Percentiles rank a stretch among this genome's conserved stretches.
Conservation (phyloP, 2,113 vertebrate genomes). For the Redunca redunca region DNA sequence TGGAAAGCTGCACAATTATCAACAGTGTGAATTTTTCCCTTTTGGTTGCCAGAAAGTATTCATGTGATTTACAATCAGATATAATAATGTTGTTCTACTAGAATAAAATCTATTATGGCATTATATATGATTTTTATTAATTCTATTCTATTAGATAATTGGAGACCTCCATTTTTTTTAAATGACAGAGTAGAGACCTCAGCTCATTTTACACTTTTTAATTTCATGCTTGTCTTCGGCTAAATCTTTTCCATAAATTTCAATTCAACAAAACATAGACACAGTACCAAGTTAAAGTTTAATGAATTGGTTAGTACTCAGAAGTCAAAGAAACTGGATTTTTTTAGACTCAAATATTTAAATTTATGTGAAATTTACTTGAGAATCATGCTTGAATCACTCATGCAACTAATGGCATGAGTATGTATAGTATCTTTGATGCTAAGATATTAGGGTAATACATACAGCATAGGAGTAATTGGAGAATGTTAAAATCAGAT, state of each 20-base stretch:
- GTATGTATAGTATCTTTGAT: not conserved
- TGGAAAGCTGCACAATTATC: conserved; percentile 68
- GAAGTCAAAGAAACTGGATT: conserved; percentile 65
- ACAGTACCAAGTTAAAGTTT: conserved; percentile 64
- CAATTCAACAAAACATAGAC: conserved; percentile 71
- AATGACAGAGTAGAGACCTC: conserved; percentile 75
- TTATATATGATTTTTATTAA: conserved; percentile 78
- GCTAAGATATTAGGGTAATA: not conserved
- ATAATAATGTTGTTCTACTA: conserved; percentile 73
- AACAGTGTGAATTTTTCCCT: conserved; percentile 68
- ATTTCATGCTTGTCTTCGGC: conserved; percentile 84
- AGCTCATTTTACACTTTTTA: conserved; percentile 81
- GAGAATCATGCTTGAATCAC: not conserved
- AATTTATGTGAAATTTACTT: conserved; percentile 43
- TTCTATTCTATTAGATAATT: conserved; percentile 77
- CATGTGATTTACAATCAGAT: conserved; percentile 73
- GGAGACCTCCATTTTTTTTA: conserved; percentile 69
- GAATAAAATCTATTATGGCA: conserved; percentile 70
- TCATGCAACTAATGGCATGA: not conserved
- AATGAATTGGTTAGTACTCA: conserved; percentile 76
- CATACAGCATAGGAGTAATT: not conserved
- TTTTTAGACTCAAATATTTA: conserved; percentile 36
- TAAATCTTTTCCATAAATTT: conserved; percentile 82
- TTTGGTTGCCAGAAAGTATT: conserved; percentile 64
- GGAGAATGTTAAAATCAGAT: not conserved